phyloP scores from a whole-genome alignment of 2,888 invertebrate species.

The Bellardia bayeri region DNA sequence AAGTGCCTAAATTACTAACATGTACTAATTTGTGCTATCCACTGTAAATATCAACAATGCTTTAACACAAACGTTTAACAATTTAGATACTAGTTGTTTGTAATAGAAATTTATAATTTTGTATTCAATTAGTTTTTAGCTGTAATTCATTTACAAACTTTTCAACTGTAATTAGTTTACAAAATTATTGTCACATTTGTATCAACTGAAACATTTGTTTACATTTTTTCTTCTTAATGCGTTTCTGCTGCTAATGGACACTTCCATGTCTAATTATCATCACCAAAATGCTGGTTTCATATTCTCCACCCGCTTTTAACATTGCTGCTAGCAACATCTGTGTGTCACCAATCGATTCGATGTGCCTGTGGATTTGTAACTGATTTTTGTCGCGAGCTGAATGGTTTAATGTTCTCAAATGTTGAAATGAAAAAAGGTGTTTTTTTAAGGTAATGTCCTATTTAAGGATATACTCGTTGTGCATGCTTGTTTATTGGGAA shows the following conservation, averaged over 20 bases:
- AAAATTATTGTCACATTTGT: neutral
- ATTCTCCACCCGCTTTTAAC: neutral
- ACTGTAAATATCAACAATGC: too few relatives aligned
- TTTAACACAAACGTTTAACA: too few relatives aligned
- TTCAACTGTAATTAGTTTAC: too few relatives aligned
- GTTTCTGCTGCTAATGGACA: neutral
- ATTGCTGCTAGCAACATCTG: constrained; percentile 53
- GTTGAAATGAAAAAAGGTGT: neutral
- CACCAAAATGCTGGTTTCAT: constrained; percentile 31
- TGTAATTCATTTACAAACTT: too few relatives aligned
- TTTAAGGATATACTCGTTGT: constrained; percentile 11
- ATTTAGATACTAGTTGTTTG: too few relatives aligned
- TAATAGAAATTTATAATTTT: too few relatives aligned
- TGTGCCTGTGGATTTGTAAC: constrained; percentile 45
- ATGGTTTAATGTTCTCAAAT: neutral
- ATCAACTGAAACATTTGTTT: neutral
- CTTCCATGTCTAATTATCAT: constrained; percentile 30
- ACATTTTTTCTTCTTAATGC: neutral
- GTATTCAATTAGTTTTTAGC: too few relatives aligned
- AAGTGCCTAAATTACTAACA: too few relatives aligned
- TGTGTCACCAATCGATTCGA: constrained; percentile 60
- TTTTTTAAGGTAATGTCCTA: constrained; percentile 10
- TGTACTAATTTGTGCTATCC: too few relatives aligned
- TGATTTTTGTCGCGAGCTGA: constrained; percentile 37
- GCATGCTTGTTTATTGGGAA: constrained; percentile 25